phyloP scores from a whole-genome alignment of 2,797 vertebrate genomes.

The Schizothorax lantsangensis region DNA sequence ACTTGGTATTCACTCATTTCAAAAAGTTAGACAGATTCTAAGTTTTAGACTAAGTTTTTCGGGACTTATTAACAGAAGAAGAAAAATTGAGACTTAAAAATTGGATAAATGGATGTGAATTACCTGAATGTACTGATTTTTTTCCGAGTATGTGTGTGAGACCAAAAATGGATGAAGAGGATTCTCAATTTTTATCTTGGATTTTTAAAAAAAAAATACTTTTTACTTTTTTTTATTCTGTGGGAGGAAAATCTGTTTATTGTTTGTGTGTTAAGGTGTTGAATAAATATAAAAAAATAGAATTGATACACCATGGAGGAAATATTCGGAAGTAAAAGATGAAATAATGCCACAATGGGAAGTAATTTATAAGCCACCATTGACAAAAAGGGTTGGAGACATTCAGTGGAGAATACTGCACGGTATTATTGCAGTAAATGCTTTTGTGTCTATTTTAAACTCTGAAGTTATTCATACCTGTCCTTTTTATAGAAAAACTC shows the following conservation, averaged over 20 bases:
- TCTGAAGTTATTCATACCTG: background rate
- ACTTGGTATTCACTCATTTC: background rate
- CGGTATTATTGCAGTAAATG: background rate
- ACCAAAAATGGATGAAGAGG: background rate
- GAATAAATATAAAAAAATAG: too few species aligned
- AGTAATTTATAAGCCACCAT: background rate
- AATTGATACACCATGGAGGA: background rate
- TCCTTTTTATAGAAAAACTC: background rate
- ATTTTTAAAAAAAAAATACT: background rate
- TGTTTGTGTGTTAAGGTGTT: background rate
- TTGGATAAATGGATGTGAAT: background rate
- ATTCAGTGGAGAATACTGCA: background rate
- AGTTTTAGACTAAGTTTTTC: background rate
- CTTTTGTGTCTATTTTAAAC: slow-evolving; percentile 6
- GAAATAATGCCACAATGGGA: background rate
- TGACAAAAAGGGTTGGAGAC: background rate
- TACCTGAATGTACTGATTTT: background rate
- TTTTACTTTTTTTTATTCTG: too few species aligned
- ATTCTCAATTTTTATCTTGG: background rate
- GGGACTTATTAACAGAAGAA: background rate
- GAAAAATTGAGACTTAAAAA: background rate
- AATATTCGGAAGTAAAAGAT: background rate
- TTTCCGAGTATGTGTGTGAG: background rate
- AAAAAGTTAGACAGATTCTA: background rate
- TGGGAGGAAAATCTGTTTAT: background rate